Conservation (phyloP, 1,140 invertebrate species). For the Hypothenemus hampei region DNA sequence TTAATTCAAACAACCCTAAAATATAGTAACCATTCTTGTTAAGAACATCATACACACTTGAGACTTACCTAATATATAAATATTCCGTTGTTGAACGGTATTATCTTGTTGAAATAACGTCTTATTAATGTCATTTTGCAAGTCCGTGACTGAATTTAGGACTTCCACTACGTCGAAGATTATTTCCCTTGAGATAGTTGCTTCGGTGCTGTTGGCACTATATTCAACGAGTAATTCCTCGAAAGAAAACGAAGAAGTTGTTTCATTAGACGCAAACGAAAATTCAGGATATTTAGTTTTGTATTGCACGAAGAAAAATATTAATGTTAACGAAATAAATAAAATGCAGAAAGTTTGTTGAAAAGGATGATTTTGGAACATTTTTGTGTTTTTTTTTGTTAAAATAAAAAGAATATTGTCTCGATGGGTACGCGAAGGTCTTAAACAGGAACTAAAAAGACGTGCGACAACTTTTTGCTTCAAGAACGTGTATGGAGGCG, state of each 20-base stretch:
- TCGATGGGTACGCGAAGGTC: too few species aligned
- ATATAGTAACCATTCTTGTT: constrained; percentile 35
- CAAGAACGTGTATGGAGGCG: too few species aligned
- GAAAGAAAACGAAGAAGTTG: background rate
- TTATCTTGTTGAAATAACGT: background rate
- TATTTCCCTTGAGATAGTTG: constrained; percentile 1
- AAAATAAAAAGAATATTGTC: too few species aligned
- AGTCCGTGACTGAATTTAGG: background rate
- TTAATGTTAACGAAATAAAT: constrained; percentile 3
- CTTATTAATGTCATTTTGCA: background rate
- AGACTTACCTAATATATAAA: constrained; percentile 7
- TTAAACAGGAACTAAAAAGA: too few species aligned
- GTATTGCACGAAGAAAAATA: constrained; percentile 3
- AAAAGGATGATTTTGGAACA: constrained; percentile 2
- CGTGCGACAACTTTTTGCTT: too few species aligned
- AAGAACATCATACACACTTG: background rate
- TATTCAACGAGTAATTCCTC: background rate
- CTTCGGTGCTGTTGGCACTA: background rate
- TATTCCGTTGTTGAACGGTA: background rate
- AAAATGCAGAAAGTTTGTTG: constrained; percentile 10
- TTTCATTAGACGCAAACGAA: constrained; percentile 1
- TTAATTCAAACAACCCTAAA: constrained; percentile 73
- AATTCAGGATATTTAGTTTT: background rate
- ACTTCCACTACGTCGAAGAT: constrained; percentile 5
- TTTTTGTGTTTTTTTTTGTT: too few species aligned